Base-by-base conservation (phyloP, 2,113 vertebrate genomes). In the Prinia subflava region DNA sequence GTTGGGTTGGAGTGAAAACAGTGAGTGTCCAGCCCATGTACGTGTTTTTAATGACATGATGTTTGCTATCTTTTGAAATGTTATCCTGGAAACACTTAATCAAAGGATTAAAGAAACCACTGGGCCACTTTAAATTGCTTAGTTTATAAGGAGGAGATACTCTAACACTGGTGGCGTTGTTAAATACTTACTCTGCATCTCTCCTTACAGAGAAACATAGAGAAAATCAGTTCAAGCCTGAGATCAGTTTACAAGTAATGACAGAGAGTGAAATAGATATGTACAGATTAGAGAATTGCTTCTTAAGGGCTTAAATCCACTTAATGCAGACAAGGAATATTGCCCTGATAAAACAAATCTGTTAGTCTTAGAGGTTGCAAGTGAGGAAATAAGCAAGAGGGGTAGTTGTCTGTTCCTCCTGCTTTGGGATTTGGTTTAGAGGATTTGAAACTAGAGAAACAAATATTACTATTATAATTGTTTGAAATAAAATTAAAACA, bases 161-260 rank as follows among this genome's bases (percentile, higher is more conserved):
- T 57, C 42, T 88, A 91, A 68, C 46, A 55, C 42, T 2, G 2
- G 42, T 33, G 83, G 37, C 47, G 33, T 60, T 83, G 73, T 88
- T 90, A 69, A 91, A 87, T 76, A 76, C 35, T 96, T 90, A 41
- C 7, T 79, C 85, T 90, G 56, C 68, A 28, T 81, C 31, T 91
- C 47, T 74, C 27, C 68, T 88, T 87, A 60, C 57, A 86, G 49
- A 30, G 83, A 60, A 92, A 55, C 62, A 63, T 11, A n/a, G 39
- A 79, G 28, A n/a, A 86, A 37, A 86, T 47, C 53, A 83, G 53
- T 17, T 73, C 35, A 87, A 94, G 73, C 73, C 20, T 79, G 85
- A 84, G 65, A 82, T 89, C 39, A 37, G 59, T 93, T 97, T 97
- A 91, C 77, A 89, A 59, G 64, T 94, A 96, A 96, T 68, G 88